These are phyloP conservation scores for Boloria euphrosyne DNA, from an alignment of 2,888 invertebrate genomes.

Conservation along the genomic window DNA sequence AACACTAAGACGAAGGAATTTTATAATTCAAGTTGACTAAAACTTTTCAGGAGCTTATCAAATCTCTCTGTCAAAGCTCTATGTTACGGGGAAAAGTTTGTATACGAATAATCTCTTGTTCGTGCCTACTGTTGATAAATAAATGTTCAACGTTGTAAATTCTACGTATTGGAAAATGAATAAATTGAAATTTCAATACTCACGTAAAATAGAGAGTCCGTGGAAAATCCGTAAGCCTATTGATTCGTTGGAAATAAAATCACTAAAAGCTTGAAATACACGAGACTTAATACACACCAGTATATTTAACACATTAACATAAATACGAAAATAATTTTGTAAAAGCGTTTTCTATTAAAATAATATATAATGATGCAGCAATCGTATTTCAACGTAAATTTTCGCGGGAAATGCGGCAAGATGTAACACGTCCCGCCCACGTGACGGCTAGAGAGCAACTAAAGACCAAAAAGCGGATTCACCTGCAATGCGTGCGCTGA, in stretches of 20 bases:
- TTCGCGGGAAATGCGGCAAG: slow-evolving; percentile 70
- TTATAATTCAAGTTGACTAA: slow-evolving; percentile 4
- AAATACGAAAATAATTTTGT: slow-evolving; percentile 54
- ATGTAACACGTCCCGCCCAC: slow-evolving; percentile 60
- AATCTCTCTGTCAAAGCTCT: slow-evolving; percentile 43
- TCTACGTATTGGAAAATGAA: neutral
- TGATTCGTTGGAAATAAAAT: slow-evolving; percentile 44
- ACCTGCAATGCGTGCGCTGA: slow-evolving; percentile 81
- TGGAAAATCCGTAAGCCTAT: slow-evolving; percentile 43
- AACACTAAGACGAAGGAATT: neutral
- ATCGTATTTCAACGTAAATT: slow-evolving; percentile 58
- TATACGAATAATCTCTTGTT: slow-evolving; percentile 33
- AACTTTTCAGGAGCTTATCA: slow-evolving; percentile 44
- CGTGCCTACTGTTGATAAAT: slow-evolving; percentile 1
- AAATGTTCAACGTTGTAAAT: neutral
- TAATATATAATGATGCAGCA: neutral
- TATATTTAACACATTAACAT: slow-evolving; percentile 47
- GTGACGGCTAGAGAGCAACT: slow-evolving; percentile 64
- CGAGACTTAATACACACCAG: slow-evolving; percentile 49
- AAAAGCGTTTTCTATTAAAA: slow-evolving; percentile 6
- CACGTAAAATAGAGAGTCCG: slow-evolving; percentile 40
- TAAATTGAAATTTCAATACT: slow-evolving; percentile 34
- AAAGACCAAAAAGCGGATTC: slow-evolving; percentile 55
- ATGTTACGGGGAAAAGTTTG: slow-evolving; percentile 56
- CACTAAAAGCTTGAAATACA: slow-evolving; percentile 55